Evolutionary conservation across 2,797 vertebrate genomes (phyloP), one percentile per base, ranked within the genome.

Genomic region (Urosaurus nigricauda): DNA sequence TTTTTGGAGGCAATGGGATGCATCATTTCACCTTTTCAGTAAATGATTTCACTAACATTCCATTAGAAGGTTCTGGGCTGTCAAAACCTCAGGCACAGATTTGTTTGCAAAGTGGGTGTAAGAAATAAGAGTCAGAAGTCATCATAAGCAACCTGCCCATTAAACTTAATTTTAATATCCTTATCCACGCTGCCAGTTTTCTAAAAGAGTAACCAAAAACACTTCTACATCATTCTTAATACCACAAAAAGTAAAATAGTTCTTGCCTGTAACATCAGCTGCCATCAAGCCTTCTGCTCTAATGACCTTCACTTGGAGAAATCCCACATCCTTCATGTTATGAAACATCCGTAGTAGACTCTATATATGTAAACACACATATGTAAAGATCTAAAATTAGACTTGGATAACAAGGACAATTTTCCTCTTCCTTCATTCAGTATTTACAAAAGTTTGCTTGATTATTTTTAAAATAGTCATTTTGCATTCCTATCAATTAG

Each of bases 241-340:
- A 79, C 5, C 71, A 92, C 37, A 87, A 88, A 95, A 93, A 89
- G 9, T 2, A 82, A 88, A 91, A 68, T 2, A 77, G 90, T 86
- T 56, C 98, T 97, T 97, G 98, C 99, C 99, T 97, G 98, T 99
- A 96, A 99, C 98, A 92, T 99, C 99, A 92, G 99, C 99, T 60
- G 98, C 98, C 99, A 99, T 98, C 96, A 99, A 97, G 77, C 98
- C 98, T 96, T 99, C 99, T 53, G 98, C 99, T 94, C 97, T 97
- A 97, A 99, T 98, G 95, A 99, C 98, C 97, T 99, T 99, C 96
- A 99, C 98, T 96, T 99, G 99, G 95, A 99, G 98, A 95, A 99
- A 97, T 78, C 99, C 99, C 89, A 99, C 98, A 86, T 99, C 98
- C 93, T 98, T 99, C 94, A 99, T 95, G 96, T 98, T 98, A 95